Percentiles rank a stretch among this genome's conserved stretches.
Conservation (phyloP, 1,140 invertebrate species). For the Galleria mellonella region DNA sequence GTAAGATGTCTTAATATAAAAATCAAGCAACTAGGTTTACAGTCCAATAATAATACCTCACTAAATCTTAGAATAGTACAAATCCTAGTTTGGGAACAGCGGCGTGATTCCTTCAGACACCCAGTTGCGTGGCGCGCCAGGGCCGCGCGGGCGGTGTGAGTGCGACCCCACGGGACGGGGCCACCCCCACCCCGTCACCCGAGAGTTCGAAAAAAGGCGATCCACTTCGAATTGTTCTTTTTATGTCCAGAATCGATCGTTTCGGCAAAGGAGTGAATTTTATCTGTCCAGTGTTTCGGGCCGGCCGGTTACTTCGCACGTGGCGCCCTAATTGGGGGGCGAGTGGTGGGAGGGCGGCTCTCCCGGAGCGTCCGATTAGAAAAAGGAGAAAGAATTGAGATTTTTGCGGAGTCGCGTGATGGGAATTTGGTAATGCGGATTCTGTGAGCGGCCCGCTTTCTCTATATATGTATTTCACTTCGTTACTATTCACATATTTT, state of each 20-base stretch:
- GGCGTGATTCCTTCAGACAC: constrained; percentile 55
- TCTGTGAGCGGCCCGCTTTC: too few species aligned
- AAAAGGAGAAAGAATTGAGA: constrained; percentile 28
- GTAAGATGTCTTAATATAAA: too few species aligned
- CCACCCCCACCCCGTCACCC: constrained; percentile 22
- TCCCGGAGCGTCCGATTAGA: constrained; percentile 33
- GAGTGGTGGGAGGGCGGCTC: not conserved
- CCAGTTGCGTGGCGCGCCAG: constrained; percentile 55
- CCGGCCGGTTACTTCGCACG: constrained; percentile 48
- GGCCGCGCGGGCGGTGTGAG: constrained; percentile 27
- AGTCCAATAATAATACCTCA: too few species aligned
- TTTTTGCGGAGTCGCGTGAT: constrained; percentile 11
- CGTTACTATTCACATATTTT: too few species aligned
- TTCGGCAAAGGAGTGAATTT: constrained; percentile 66
- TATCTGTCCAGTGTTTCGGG: constrained; percentile 46
- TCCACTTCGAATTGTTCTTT: constrained; percentile 70
- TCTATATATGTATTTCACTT: too few species aligned
- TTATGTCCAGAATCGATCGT: constrained; percentile 70
- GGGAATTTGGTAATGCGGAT: too few species aligned
- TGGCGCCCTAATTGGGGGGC: constrained; percentile 47
- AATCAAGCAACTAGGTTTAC: too few species aligned
- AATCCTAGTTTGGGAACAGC: constrained; percentile 35
- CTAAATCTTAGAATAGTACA: constrained; percentile 9
- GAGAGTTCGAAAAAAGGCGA: constrained; percentile 68
- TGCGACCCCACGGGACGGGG: constrained; percentile 4